Base-by-base conservation (phyloP, 2,888 invertebrate genomes). In the Morpho achilles region DNA sequence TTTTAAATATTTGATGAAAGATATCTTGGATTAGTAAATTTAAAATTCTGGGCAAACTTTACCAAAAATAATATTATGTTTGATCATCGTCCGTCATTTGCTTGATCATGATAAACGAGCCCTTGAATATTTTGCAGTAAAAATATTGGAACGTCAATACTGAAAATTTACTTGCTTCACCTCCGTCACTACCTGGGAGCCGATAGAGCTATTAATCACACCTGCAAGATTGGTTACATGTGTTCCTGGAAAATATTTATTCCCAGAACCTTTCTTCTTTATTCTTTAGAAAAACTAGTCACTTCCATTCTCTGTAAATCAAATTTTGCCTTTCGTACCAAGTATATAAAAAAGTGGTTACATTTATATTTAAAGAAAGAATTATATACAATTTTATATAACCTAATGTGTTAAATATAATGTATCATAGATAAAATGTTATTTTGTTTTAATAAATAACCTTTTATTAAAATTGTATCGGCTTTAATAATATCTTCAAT, bases 141-240 rank as follows among this genome's bases (percentile, higher is more conserved):
- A 79, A 80, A 76, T 73, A 73, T 69, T 71, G 66, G 66, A 67
- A 67, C 73, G 75, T 79, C 78, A 77, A 80, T 77, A 75, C 72
- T 69, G 69, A 67, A 72, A 69, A 70, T 71, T 71, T 70, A 70
- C 70, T 74, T 68, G 68, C 69, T 65, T 67, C 76, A 82, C 84
- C 84, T 80, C 76, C 82, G 79, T 84, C 84, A 84, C 69, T 70
- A 64, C 67, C 72, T 80, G 82, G 82, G 78, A 75, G 68, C 80
- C 82, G 81, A 80, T 70, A 70, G 69, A 71, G 72, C 74, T 77
- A 80, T 81, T 82, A 79, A 77, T 80, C 80, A 80, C 82, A 79
- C 78, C 75, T 82, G 80, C 76, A 77, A 76, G 72, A 65, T 54
- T 73, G 61, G 50, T 64, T 63, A 61, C 63, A 59, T 58, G 61